Conservation (phyloP, 2,113 vertebrate genomes). For the Pongo pygmaeus region DNA sequence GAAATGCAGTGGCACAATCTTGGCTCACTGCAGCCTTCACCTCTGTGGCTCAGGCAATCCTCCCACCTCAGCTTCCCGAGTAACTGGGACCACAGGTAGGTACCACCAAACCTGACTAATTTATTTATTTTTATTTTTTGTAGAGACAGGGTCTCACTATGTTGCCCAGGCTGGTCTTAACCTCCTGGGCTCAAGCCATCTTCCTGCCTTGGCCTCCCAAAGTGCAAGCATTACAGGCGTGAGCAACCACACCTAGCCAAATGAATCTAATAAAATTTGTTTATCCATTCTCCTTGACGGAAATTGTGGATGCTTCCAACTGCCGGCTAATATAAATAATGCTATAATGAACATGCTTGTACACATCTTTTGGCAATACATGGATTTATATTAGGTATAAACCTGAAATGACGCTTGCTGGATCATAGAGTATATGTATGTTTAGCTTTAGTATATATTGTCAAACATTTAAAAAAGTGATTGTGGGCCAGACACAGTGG, state of each 20-base stretch:
- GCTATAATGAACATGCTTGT: slow-evolving; percentile 15
- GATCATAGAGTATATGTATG: neutral
- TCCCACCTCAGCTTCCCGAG: no score
- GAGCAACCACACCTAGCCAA: neutral
- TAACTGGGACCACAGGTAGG: no score
- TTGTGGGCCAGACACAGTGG: neutral
- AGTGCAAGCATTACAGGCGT: no score
- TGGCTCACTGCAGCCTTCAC: no score
- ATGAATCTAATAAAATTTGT: neutral
- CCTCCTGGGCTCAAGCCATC: no score
- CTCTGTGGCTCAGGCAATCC: no score
- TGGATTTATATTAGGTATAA: neutral
- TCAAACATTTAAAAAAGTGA: neutral
- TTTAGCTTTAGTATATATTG: slow-evolving; percentile 13
- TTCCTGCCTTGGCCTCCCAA: no score
- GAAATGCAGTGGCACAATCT: no score
- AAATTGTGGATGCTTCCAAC: neutral
- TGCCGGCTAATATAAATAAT: slow-evolving; percentile 15
- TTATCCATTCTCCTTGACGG: neutral
- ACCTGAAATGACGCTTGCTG: neutral
- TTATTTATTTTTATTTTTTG: no score
- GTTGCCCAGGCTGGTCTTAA: no score
- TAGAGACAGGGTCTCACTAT: no score
- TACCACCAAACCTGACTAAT: no score
- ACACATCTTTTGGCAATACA: neutral